Evolutionary conservation across 2,113 vertebrate genomes (phyloP), one percentile per base, ranked within the genome.

Genomic region (Rhea pennata): DNA sequence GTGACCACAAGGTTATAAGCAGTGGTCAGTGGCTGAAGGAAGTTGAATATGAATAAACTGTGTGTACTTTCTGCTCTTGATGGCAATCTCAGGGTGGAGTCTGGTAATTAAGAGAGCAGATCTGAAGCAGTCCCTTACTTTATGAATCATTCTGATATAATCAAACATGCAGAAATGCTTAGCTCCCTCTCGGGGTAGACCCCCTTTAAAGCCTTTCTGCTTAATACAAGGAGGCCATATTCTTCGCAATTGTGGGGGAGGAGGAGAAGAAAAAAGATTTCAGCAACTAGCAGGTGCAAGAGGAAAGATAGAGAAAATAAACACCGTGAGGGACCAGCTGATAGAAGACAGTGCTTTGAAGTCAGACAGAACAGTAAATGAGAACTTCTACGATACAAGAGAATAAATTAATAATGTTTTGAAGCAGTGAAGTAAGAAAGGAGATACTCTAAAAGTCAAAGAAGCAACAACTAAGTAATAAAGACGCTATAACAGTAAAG

Each of bases 321-420:
- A 78, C 48, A n/a, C 76, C 84, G 42, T 50, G 84, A 92, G 72
- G 79, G 72, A 82, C n/a, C 48, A 87, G 91, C 54, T 88, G 79
- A 95, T 88, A 64, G 82, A 91, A 87, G 82, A 76, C 39, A 77
- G 64, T 69, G 64, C 92, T 94, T 92, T 95, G 78, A 95, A 95
- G 56, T 90, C 92, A 95, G 51, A 91, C 64, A 67, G 84, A 86
- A 92, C 95, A 93, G 80, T 80, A 69, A 73, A n/a, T 65, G 87
- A 86, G 54, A 54, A 86, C 87, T 94, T 93, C 71, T 88, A 51
- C 72, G 51, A 78, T 78, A 83, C 31, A 70, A 83, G 87, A 91
- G 96, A 95, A 92, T 95, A 96, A 95, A 94, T 93, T 83, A 94
- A 46, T 65, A 90, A 12, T 77, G 84, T 94, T 95, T 83, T 93